Evolutionary conservation across 2,888 invertebrate species (phyloP).

Genomic region (Caenorhabditis sinica): DNA sequence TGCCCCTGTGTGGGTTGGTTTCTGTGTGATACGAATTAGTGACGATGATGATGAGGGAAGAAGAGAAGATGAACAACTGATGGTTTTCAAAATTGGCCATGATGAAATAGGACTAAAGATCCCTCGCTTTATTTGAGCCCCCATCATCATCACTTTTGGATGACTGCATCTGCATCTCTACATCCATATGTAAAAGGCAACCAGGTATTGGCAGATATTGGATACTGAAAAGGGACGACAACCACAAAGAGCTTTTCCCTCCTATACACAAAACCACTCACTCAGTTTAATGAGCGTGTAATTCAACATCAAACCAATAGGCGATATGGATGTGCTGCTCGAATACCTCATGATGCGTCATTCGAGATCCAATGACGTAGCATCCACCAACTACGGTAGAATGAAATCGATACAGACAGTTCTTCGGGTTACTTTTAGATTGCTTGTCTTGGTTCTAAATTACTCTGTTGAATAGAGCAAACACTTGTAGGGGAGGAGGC

Average conservation of each 20-base stretch:
- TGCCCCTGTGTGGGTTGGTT: conserved; percentile 15
- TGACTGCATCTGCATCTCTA: conserved; percentile 38
- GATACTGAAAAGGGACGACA: conserved; percentile 40
- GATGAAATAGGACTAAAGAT: conserved; percentile 31
- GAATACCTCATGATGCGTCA: conserved; percentile 55
- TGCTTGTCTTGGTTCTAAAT: conserved; percentile 40
- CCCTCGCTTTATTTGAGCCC: conserved; percentile 31
- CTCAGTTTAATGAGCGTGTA: conserved; percentile 72
- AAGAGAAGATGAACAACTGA: conserved; percentile 26
- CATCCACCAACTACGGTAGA: conserved; percentile 42
- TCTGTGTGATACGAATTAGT: conserved; percentile 52
- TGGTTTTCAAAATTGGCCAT: conserved; percentile 9
- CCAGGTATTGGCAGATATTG: conserved; percentile 61
- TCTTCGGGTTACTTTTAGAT: neutral
- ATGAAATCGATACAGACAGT: conserved; percentile 27
- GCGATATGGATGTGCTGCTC: conserved; percentile 57
- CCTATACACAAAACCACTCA: conserved; percentile 61
- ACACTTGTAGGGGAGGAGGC: conserved; percentile 31
- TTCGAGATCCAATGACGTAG: conserved; percentile 25
- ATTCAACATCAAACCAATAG: conserved; percentile 67
- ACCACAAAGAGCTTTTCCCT: conserved; percentile 56
- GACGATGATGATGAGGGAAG: conserved; percentile 26
- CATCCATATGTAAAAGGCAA: conserved; percentile 37
- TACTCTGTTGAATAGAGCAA: conserved; percentile 20
- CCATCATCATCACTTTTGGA: conserved; percentile 46